Evolutionary conservation across 2,888 invertebrate genomes (phyloP).

Genomic region (Cremastinae sp.): DNA sequence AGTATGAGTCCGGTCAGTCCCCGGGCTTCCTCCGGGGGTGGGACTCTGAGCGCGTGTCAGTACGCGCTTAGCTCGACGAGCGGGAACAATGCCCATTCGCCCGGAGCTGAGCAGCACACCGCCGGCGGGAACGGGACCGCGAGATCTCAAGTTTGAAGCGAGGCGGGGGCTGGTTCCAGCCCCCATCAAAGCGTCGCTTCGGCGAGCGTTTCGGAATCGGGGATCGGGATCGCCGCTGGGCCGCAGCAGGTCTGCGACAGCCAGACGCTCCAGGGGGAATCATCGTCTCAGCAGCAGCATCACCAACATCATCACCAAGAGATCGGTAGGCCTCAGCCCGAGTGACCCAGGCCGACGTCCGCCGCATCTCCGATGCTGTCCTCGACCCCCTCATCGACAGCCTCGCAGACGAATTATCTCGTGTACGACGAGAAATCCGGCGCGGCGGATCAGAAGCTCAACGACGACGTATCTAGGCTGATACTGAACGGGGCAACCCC

Average conservation of each 20-base stretch:
- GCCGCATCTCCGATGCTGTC: constrained; percentile 77
- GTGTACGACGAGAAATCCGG: constrained; percentile 78
- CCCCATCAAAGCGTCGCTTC: constrained; percentile 72
- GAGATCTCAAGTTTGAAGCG: constrained; percentile 78
- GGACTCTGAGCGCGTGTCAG: constrained; percentile 76
- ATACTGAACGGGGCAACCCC: constrained; percentile 36
- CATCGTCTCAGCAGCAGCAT: constrained; percentile 46
- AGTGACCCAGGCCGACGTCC: constrained; percentile 80
- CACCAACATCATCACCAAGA: constrained; percentile 52
- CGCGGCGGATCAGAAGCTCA: constrained; percentile 75
- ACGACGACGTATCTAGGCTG: constrained; percentile 64
- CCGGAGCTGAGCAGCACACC: constrained; percentile 75
- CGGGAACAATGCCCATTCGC: constrained; percentile 76
- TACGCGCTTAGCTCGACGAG: constrained; percentile 71
- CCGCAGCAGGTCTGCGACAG: constrained; percentile 56
- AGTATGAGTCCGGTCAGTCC: constrained; percentile 78
- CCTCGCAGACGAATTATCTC: constrained; percentile 76
- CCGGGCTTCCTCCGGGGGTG: constrained; percentile 75
- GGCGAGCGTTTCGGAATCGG: constrained; percentile 57
- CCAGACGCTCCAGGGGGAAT: constrained; percentile 42
- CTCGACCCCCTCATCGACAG: constrained; percentile 78
- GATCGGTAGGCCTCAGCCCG: constrained; percentile 63
- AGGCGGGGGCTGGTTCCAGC: constrained; percentile 79
- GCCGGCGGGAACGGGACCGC: constrained; percentile 72
- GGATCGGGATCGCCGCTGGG: constrained; percentile 54